Evolutionary conservation across 2,888 invertebrate species (phyloP), one percentile per base, ranked within the genome.

Genomic region (Brachyptera risi): DNA sequence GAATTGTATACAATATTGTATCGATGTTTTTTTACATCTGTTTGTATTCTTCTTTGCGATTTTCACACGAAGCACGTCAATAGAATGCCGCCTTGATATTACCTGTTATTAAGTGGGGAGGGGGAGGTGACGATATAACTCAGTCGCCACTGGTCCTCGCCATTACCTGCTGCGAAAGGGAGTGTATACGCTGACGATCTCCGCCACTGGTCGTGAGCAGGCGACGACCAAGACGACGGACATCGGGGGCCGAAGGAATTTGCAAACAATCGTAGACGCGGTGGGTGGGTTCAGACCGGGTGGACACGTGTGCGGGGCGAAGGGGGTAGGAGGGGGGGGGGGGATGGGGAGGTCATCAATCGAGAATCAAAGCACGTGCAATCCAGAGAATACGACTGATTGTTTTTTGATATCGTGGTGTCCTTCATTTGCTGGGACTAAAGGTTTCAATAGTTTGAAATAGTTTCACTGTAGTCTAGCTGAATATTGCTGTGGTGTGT

Each of bases 201-300:
- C 3, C 13, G 42, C 42, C 19, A 7, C 42, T 3, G 42, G 19
- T 17, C 38, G 42, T 42, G 42, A 21, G 42, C 42, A 42, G 42
- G 4, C 21, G 42, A n/a, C n/a, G n/a, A n/a, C n/a, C n/a, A 17
- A 15, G 19, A 3, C 7, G 35, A 31, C 35, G 35, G 35, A 7
- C 35, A 11, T 5, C 35, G 35, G 35, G 35, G 35, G 11, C 11
- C 7, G 4, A 17, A 5, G n/a, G 42, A 42, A 42, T 42, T 42
- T 42, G 42, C 42, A 42, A 42, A 42, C 42, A 42, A 42, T 42
- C 21, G 42, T n/a, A n/a, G 21, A 11, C 42, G 17, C 42, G 42
- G 42, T 42, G 42, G 42, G 42, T 42, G 42, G 42, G 42, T 42
- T 9, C 17, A n/a, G n/a, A n/a, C n/a, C n/a, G n/a, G n/a, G n/a